Percentiles rank a stretch among this genome's conserved stretches.
These are phyloP conservation scores for Sipha flava DNA, from an alignment of 1,140 invertebrate species.

Conservation along the genomic window DNA sequence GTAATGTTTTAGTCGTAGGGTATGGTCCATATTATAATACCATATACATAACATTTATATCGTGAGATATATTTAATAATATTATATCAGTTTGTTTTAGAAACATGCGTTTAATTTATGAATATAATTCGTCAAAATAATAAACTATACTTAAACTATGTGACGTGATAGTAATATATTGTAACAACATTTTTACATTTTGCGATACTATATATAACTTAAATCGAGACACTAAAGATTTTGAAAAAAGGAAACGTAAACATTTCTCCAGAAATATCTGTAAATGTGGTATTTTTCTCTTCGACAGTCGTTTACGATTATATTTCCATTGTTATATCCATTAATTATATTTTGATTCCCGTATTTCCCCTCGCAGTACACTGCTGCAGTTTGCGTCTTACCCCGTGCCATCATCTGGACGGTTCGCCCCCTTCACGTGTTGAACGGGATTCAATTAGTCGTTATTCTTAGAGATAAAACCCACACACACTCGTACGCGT, in stretches of 20 bases:
- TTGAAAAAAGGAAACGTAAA: neutral
- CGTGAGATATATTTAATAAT: too few species aligned
- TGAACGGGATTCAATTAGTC: conserved; percentile 20
- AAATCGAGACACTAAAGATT: neutral
- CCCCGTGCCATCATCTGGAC: neutral
- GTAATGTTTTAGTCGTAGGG: too few species aligned
- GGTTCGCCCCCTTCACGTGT: neutral
- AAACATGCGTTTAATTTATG: too few species aligned
- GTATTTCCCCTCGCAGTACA: neutral
- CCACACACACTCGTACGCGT: neutral
- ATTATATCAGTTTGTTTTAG: too few species aligned
- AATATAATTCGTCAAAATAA: too few species aligned
- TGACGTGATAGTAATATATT: too few species aligned
- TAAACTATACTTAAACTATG: too few species aligned
- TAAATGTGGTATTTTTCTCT: neutral
- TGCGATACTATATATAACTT: neutral
- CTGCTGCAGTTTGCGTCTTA: neutral
- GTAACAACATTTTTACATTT: too few species aligned
- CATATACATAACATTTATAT: too few species aligned
- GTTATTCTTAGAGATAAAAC: conserved; percentile 16
- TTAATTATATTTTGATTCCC: conserved; percentile 13
- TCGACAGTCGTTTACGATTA: neutral
- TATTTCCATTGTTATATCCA: neutral
- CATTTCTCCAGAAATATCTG: neutral
- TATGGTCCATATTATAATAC: too few species aligned